These are phyloP conservation scores for Seriola dumerili DNA, from an alignment of 2,113 vertebrate species.

Conservation along the genomic window DNA sequence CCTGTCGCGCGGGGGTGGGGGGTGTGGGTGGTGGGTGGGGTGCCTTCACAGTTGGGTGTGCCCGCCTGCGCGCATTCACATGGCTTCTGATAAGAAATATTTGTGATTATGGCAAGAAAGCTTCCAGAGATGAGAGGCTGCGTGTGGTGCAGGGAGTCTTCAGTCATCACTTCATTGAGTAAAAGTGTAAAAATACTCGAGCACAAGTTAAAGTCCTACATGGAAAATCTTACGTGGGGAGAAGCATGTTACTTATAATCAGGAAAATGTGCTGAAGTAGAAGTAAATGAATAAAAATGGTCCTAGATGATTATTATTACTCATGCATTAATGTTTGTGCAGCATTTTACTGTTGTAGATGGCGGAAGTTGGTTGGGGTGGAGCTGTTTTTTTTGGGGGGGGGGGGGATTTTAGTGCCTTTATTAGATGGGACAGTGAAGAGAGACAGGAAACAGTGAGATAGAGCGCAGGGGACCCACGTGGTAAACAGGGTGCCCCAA, in stretches of 20 bases:
- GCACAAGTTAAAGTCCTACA: background rate
- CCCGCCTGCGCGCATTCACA: background rate
- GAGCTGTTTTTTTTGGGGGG: too few species aligned
- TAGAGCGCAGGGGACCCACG: too few species aligned
- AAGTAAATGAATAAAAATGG: too few species aligned
- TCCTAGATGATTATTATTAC: background rate
- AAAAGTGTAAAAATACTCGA: background rate
- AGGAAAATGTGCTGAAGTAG: background rate
- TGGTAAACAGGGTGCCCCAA: too few species aligned
- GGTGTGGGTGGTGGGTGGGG: background rate
- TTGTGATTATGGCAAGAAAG: background rate
- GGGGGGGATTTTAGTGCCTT: too few species aligned
- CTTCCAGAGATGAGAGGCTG: background rate
- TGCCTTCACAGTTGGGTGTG: conserved; percentile 12
- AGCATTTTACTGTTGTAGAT: background rate
- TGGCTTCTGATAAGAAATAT: background rate
- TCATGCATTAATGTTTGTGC: background rate
- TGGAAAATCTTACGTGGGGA: background rate
- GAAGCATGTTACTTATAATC: background rate
- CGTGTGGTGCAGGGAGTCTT: background rate
- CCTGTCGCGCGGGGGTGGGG: background rate
- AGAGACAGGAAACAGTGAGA: too few species aligned
- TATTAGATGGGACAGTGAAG: too few species aligned
- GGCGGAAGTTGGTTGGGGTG: too few species aligned
- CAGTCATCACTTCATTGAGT: background rate